phyloP scores from a whole-genome alignment of 2,888 invertebrate species.

The Cosmorhoe ocellata region DNA sequence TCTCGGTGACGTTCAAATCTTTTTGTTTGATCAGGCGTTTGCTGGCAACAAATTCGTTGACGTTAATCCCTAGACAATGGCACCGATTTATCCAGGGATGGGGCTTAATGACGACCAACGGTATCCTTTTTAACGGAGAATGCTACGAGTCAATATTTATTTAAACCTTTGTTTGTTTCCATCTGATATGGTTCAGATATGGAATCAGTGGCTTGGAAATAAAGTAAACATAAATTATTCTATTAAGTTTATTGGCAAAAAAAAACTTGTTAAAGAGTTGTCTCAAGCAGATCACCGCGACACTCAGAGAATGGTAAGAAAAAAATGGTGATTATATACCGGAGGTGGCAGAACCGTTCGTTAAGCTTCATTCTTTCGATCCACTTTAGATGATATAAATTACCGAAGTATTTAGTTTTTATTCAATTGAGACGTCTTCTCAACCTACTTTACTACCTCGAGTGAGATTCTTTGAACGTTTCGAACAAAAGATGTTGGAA shows the following conservation, averaged over 20 bases:
- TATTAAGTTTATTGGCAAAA: constrained; percentile 36
- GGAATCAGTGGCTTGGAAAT: too few relatives aligned
- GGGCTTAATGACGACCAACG: constrained; percentile 59
- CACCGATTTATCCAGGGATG: constrained; percentile 63
- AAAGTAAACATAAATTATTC: too few relatives aligned
- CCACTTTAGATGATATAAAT: constrained; percentile 53
- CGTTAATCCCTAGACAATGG: constrained; percentile 80
- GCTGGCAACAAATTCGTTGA: constrained; percentile 80
- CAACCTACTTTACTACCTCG: constrained; percentile 20
- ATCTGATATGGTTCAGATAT: constrained; percentile 35
- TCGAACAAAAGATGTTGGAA: constrained; percentile 40
- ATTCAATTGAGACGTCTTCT: constrained; percentile 29
- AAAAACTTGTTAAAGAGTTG: constrained; percentile 46
- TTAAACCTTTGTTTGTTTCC: constrained; percentile 56
- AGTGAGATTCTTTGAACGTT: constrained; percentile 38
- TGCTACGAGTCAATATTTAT: constrained; percentile 66
- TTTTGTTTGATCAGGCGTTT: constrained; percentile 80
- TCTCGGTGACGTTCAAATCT: constrained; percentile 64
- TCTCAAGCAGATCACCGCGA: constrained; percentile 42
- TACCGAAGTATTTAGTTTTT: constrained; percentile 51
- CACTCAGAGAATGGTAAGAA: constrained; percentile 48
- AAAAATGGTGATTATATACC: constrained; percentile 49
- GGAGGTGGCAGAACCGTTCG: constrained; percentile 60
- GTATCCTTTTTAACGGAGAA: constrained; percentile 62
- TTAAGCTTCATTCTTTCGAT: constrained; percentile 52